Evolutionary conservation across 2,113 vertebrate genomes (phyloP), one percentile per base, ranked within the genome.

Genomic region (Podarcis cretensis): DNA sequence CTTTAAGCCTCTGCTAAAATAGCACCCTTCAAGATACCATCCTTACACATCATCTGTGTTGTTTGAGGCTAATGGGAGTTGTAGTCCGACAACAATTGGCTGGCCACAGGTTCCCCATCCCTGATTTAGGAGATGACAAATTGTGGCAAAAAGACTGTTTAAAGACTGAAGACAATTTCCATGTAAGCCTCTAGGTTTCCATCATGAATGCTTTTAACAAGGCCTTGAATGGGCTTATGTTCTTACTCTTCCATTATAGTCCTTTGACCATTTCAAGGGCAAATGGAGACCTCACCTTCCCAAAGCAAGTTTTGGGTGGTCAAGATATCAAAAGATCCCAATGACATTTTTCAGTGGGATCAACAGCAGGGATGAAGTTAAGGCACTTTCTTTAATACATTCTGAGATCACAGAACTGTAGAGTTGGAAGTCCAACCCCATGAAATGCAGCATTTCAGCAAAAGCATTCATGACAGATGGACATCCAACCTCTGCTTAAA

Each of bases 321-420:
- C 30, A 48, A 18, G 30, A 30, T 25, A 25, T 18, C 59, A 13
- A 81, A 35, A 81, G 9, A n/a, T 6, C 32, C 9, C 40, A 20
- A 48, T 8, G 27, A 48, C 43, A 10, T n/a, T 32, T 89, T 82
- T 65, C 81, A 90, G 76, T 43, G 92, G 78, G 90, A 86, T 87
- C 83, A 84, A 66, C 3, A 9, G 3, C 48, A 69, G 63, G n/a
- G 82, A 25, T 84, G 81, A 0, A 48, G 13, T 65, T 84, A 82
- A 18, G 25, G 2, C 59, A 0, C 13, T 88, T 59, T n/a, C 10
- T 4, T 83, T 87, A 54, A 37, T 20, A 1, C 0, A 0, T 21
- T 81, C 37, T 27, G 43, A 90, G 81, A 10, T 48, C 8, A 48
- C 9, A 48, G 43, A 48, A 48, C 43, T 48, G 43, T 48, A 9